A percentile compares a stretch with the other conserved stretches of the same genome.
phyloP scores from a whole-genome alignment of 1,140 invertebrate genomes.

The Argopecten irradians region DNA sequence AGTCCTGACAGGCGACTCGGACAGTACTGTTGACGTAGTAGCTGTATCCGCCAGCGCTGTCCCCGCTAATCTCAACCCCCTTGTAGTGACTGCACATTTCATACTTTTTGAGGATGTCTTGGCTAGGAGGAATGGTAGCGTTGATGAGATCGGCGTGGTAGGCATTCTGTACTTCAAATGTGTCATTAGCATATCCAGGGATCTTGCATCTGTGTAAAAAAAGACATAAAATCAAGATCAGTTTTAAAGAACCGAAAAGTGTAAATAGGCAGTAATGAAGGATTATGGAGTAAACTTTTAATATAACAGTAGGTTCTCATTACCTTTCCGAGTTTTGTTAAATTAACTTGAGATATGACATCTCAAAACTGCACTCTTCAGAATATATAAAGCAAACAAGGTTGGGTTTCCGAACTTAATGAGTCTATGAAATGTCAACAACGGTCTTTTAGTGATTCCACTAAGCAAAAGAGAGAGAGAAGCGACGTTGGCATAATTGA shows the following conservation, averaged over 20 bases:
- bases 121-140: conserved; percentile 45
- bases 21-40: background rate
- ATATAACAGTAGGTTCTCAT: background rate
- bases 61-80: background rate
- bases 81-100: background rate
- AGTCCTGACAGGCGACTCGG: conserved; percentile 46
- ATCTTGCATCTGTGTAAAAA: conserved; percentile 45
- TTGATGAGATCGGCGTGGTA: conserved; percentile 51
- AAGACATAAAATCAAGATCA: background rate
- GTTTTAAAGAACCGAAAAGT: background rate
- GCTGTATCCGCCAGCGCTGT: background rate
- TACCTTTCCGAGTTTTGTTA: background rate
- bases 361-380: background rate
- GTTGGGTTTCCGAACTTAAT: background rate
- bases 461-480: background rate
- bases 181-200: conserved; percentile 46
- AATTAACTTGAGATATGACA: background rate
- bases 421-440: background rate
- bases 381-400: background rate
- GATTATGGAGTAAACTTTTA: background rate
- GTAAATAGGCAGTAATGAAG: background rate
- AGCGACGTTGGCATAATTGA: background rate
- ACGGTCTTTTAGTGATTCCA: background rate
- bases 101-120: background rate
- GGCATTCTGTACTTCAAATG: conserved; percentile 46